Evolutionary conservation across 2,797 vertebrate species (phyloP).

Genomic region (Falco novaeseelandiae): DNA sequence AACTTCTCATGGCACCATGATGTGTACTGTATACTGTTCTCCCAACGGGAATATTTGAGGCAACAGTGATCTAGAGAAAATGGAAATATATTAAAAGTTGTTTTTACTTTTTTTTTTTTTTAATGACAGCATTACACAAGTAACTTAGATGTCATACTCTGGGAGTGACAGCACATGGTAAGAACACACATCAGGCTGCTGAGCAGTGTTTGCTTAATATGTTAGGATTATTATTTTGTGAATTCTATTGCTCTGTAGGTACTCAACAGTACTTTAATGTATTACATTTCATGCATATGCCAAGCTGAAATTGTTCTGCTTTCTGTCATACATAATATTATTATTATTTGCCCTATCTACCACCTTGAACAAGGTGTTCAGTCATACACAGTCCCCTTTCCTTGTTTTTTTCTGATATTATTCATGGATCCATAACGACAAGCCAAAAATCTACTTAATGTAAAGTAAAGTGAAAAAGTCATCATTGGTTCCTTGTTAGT

Average conservation of each 20-base stretch:
- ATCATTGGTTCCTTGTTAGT: background rate
- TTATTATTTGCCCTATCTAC: background rate
- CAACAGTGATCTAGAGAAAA: background rate
- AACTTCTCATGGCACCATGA: fast-evolving
- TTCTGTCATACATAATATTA: background rate
- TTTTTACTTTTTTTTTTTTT: background rate
- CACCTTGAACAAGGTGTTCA: background rate
- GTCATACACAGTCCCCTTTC: fast-evolving
- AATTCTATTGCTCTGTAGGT: background rate
- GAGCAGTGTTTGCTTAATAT: background rate
- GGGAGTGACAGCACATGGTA: background rate
- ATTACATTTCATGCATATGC: background rate
- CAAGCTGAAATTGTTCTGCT: background rate
- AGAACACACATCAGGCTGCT: background rate
- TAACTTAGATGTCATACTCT: background rate
- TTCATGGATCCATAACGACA: background rate
- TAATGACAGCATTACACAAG: background rate
- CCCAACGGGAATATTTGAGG: background rate
- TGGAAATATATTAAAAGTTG: background rate
- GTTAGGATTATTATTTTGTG: background rate
- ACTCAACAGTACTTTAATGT: background rate
- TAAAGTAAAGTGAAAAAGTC: background rate
- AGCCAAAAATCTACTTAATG: background rate
- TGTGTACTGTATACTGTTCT: background rate
- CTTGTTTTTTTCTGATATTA: background rate